phyloP scores from a whole-genome alignment of 1,140 invertebrate genomes.

The Fopius arisanus region DNA sequence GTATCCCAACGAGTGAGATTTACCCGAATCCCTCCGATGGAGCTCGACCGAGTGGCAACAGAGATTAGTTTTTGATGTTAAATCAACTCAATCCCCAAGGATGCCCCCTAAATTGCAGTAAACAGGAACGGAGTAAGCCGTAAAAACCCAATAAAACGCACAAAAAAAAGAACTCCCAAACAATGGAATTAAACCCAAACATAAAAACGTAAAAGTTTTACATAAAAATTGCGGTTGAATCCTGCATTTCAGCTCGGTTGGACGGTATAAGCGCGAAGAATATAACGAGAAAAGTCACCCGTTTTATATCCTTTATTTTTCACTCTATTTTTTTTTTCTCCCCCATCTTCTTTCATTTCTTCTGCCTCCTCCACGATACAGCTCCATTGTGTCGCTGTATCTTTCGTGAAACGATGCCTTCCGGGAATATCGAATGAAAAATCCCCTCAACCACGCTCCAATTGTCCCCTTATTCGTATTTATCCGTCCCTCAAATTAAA shows the following conservation, averaged over 20 bases:
- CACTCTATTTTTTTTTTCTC: background rate
- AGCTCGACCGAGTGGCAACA: background rate
- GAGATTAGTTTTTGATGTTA: constrained; percentile 4
- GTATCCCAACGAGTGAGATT: background rate
- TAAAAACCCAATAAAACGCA: background rate
- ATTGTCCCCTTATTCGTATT: constrained; percentile 22
- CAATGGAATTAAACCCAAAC: background rate
- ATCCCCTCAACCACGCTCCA: constrained; percentile 15
- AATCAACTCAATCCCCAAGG: background rate
- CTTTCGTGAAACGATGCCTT: constrained; percentile 14
- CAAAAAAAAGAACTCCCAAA: background rate
- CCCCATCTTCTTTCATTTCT: background rate
- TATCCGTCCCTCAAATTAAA: constrained; percentile 16
- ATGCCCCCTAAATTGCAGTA: background rate
- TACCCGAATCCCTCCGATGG: background rate
- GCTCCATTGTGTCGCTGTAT: background rate
- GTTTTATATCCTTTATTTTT: background rate
- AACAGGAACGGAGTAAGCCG: background rate
- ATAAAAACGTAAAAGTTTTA: background rate
- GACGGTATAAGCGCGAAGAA: background rate
- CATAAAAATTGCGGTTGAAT: background rate
- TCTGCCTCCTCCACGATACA: background rate
- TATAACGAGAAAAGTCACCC: constrained; percentile 2
- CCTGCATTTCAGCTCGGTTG: background rate
- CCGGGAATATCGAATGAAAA: constrained; percentile 19